Evolutionary conservation across 2,113 vertebrate genomes (phyloP).

Genomic region (Stegastes partitus): DNA sequence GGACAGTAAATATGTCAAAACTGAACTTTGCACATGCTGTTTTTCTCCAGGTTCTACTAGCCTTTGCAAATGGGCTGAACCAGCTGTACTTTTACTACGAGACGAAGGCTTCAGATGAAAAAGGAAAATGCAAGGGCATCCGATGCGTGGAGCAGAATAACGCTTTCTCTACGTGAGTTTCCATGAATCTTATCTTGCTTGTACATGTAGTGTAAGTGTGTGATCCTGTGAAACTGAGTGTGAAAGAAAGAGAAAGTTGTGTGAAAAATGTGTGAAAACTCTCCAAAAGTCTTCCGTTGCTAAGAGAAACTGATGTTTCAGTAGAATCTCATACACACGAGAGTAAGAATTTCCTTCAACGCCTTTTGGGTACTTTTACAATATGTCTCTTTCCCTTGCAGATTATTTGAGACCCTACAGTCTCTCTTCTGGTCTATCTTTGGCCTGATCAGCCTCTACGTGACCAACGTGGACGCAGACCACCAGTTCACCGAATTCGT

Average conservation of each 20-base stretch:
- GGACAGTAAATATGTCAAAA: neutral
- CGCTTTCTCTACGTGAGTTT: conserved; percentile 98
- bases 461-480: conserved; percentile 94
- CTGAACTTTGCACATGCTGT: neutral
- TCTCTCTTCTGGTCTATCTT: conserved; percentile 99
- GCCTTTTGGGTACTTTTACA: neutral
- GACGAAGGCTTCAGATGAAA: conserved; percentile 91
- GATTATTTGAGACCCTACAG: conserved; percentile 97
- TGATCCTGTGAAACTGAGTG: conserved; percentile 31
- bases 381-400: conserved; percentile 70
- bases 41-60: conserved; percentile 86
- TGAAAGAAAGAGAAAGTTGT: conserved; percentile 8
- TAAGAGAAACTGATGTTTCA: conserved; percentile 16
- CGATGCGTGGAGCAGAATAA: conserved; percentile 98
- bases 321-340: neutral
- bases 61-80: conserved; percentile 98
- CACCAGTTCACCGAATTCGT: conserved; percentile 98
- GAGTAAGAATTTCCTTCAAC: neutral
- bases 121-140: conserved; percentile 95
- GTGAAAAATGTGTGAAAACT: conserved; percentile 36
- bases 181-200: neutral
- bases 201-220: conserved; percentile 7
- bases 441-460: conserved; percentile 95
- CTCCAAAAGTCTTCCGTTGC: neutral
- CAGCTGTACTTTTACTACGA: conserved; percentile 99